Evolutionary conservation across 2,113 vertebrate genomes (phyloP).

Genomic region (Stegostoma tigrinum): DNA sequence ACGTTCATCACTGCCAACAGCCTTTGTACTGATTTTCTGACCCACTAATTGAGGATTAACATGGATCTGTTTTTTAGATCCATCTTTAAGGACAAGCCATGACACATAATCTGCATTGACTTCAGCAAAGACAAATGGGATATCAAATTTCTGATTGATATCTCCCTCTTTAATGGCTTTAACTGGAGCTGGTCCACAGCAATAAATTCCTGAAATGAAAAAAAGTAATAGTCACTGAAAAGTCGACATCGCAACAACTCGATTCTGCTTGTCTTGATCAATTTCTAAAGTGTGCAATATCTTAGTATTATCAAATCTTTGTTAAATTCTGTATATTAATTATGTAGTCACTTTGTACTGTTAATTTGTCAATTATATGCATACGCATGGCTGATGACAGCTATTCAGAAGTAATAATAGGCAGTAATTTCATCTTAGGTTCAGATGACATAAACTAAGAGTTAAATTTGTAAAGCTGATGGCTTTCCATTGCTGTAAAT

Average conservation of each 20-base stretch:
- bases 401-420: background rate
- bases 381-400: background rate
- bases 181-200: slow-evolving; percentile 62
- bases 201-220: slow-evolving; percentile 57
- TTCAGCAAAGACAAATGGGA: slow-evolving; percentile 59
- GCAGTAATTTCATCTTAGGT: background rate
- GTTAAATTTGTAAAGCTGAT: background rate
- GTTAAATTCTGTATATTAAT: background rate
- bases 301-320: background rate
- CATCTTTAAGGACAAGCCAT: slow-evolving; percentile 55
- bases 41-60: slow-evolving; percentile 48
- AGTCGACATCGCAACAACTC: background rate
- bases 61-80: slow-evolving; percentile 43
- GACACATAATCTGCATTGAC: slow-evolving; percentile 64
- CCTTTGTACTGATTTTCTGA: slow-evolving; percentile 62
- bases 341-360: background rate
- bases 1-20: slow-evolving; percentile 56
- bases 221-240: background rate
- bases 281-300: background rate
- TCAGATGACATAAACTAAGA: background rate
- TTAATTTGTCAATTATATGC: background rate
- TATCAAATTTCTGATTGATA: slow-evolving; percentile 51
- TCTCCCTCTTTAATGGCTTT: slow-evolving; percentile 56
- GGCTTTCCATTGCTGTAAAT: too few species aligned
- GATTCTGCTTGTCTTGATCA: background rate